Conservation (phyloP, 2,113 vertebrate species). For the Galeopterus variegatus region DNA sequence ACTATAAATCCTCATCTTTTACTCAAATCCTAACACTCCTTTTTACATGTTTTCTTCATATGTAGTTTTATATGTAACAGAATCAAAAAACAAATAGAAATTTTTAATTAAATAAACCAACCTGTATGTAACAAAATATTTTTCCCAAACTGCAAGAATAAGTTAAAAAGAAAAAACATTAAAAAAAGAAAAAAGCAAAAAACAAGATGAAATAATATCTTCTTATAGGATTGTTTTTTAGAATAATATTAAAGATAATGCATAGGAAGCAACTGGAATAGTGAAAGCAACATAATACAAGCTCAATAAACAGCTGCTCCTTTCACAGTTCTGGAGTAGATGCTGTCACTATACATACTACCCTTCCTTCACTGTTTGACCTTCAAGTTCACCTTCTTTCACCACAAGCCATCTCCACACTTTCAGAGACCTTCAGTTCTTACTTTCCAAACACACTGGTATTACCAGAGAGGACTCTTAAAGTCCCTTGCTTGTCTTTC, state of each 20-base stretch:
- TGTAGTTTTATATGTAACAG: conserved; percentile 59
- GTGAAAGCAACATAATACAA: neutral
- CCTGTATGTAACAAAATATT: neutral
- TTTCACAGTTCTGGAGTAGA: neutral
- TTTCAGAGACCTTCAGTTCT: neutral
- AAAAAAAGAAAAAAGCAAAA: neutral
- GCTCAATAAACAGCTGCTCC: neutral
- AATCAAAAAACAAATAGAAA: conserved; percentile 16
- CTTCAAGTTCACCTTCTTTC: neutral
- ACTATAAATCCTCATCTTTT: neutral
- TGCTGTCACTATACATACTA: too few relatives aligned
- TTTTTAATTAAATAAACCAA: neutral
- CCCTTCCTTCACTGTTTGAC: neutral
- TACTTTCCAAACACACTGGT: neutral
- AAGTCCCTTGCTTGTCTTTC: neutral
- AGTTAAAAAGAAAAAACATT: conserved; percentile 5
- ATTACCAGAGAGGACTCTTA: neutral
- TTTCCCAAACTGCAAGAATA: conserved; percentile 34
- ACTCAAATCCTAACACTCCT: neutral
- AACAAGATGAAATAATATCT: neutral
- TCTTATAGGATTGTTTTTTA: neutral
- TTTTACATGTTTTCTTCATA: conserved; percentile 6
- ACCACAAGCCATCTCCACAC: neutral
- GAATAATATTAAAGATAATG: neutral
- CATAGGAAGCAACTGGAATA: neutral